A percentile compares a stretch with the other conserved stretches of the same genome.
Evolutionary conservation across 2,888 invertebrate genomes (phyloP).

Genomic region (Lasius platythorax): DNA sequence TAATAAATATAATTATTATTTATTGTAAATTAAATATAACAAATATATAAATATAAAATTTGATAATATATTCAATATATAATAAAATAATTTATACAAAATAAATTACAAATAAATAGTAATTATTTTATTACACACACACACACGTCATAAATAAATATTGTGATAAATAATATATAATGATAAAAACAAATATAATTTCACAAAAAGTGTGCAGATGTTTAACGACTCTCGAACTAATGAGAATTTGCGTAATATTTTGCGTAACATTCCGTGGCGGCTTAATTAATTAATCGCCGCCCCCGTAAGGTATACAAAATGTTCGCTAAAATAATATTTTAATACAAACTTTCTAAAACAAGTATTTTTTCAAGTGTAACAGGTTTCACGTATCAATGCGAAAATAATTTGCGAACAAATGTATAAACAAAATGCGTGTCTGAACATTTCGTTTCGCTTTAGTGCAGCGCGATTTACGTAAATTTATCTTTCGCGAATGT

Average conservation of each 20-base stretch:
- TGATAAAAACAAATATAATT: not conserved
- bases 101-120: not conserved
- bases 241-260: constrained; percentile 26
- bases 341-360: constrained; percentile 29
- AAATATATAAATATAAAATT: not conserved
- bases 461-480: constrained; percentile 19
- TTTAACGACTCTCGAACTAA: not conserved
- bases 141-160: not conserved
- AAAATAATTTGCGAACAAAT: constrained; percentile 44
- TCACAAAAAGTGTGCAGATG: not conserved
- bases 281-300: constrained; percentile 21
- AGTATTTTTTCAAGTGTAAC: constrained; percentile 43
- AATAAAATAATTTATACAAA: not conserved
- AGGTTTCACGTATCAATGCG: constrained; percentile 11
- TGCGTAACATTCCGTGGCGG: not conserved
- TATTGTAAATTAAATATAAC: not conserved
- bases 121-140: not conserved
- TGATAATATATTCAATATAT: not conserved
- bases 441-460: constrained; percentile 11
- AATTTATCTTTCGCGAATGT: constrained; percentile 15
- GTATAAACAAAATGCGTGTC: constrained; percentile 20
- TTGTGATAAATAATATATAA: constrained; percentile 7
- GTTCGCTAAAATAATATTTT: constrained; percentile 37
- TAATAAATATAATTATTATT: not conserved
- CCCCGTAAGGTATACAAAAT: constrained; percentile 11